These are phyloP conservation scores for Strigamia crassipes DNA, from an alignment of 2,888 invertebrate genomes.

Conservation along the genomic window DNA sequence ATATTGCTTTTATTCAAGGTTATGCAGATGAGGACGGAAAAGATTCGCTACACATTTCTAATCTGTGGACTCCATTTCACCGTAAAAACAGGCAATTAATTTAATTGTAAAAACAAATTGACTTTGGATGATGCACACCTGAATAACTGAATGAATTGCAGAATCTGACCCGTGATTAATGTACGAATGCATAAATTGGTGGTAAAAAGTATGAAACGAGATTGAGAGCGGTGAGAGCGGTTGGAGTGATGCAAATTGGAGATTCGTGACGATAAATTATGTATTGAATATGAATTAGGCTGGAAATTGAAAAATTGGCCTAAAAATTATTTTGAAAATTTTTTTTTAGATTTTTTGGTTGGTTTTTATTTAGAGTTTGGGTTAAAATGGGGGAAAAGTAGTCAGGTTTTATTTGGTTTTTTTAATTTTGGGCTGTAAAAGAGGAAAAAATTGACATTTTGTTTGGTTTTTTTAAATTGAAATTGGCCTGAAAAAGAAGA, in stretches of 20 bases:
- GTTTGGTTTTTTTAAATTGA: too few species aligned
- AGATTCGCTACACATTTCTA: background rate
- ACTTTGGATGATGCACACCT: background rate
- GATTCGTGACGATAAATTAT: background rate
- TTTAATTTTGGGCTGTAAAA: too few species aligned
- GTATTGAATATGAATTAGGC: background rate
- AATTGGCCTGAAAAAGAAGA: too few species aligned
- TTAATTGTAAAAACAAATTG: background rate
- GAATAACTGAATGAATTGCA: background rate
- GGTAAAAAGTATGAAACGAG: background rate
- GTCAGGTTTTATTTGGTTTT: too few species aligned
- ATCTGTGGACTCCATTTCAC: background rate
- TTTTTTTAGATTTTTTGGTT: too few species aligned
- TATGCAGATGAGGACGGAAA: background rate
- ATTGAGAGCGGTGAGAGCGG: background rate
- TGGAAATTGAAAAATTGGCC: background rate
- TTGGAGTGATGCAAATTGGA: background rate
- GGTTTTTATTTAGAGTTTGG: too few species aligned
- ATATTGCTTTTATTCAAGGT: background rate
- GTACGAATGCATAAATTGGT: background rate
- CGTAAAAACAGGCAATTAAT: background rate
- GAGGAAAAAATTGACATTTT: too few species aligned
- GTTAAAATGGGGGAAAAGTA: too few species aligned
- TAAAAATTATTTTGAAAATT: background rate
- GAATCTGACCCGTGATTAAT: background rate